Percentiles rank a stretch among this genome's conserved stretches.
Evolutionary conservation across 37 sponge, comb jelly and placozoan genomes (phyloP).

Genomic region (Bolinopsis microptera): DNA sequence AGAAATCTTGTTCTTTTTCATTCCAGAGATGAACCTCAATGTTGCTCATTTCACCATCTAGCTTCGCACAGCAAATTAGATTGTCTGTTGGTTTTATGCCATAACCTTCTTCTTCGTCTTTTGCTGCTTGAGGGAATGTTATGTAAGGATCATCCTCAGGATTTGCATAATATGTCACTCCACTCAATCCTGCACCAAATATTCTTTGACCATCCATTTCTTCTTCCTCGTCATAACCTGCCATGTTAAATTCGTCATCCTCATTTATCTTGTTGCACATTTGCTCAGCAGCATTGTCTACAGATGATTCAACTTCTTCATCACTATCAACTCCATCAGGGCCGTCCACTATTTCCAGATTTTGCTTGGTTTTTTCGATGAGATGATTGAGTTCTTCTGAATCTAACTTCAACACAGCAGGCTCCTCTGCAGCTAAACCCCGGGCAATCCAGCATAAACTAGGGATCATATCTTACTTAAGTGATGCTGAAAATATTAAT

Average conservation of each 20-base stretch:
- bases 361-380: background rate
- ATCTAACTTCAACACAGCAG: constrained; percentile 9
- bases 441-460: constrained; percentile 52
- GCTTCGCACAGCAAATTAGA: constrained; percentile 80
- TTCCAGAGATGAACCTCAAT: constrained; percentile 82
- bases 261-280: background rate
- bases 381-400: constrained; percentile 38
- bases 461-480: constrained; percentile 50
- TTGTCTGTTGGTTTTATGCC: constrained; percentile 80
- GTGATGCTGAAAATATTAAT: no score
- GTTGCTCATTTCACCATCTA: constrained; percentile 89
- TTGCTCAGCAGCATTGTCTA: background rate
- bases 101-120: constrained; percentile 77
- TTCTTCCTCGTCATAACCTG: constrained; percentile 32
- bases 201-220: constrained; percentile 38
- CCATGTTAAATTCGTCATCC: constrained; percentile 61
- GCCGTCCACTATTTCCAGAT: constrained; percentile 33
- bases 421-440: constrained; percentile 46
- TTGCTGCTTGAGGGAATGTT: constrained; percentile 72
- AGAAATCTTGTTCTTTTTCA: constrained; percentile 66
- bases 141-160: constrained; percentile 90
- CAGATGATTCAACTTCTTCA: background rate
- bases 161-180: constrained; percentile 78
- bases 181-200: constrained; percentile 70
- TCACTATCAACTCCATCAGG: constrained; percentile 17